These are phyloP conservation scores for Cyphotilapia sp. DNA, from an alignment of 2,113 vertebrate species.

Conservation along the genomic window DNA sequence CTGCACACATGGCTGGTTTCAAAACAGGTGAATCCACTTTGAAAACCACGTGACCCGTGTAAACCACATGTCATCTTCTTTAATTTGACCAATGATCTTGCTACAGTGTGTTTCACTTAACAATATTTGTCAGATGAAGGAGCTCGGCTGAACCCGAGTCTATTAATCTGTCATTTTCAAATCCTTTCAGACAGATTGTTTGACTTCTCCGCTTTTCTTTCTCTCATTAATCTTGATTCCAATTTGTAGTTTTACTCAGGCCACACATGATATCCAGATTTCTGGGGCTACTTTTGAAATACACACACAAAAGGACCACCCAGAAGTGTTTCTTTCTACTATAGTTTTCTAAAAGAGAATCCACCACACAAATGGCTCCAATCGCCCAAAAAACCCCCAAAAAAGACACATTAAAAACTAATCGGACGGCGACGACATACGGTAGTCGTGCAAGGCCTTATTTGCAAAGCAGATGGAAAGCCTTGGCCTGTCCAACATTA, in stretches of 20 bases:
- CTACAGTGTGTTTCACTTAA: not conserved
- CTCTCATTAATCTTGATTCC: constrained; percentile 52
- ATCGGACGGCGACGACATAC: constrained; percentile 61
- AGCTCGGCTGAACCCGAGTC: not conserved
- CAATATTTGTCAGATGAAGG: not conserved
- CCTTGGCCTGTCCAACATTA: constrained; percentile 68
- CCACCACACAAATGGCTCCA: not conserved
- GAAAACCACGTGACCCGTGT: not conserved
- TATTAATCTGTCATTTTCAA: constrained; percentile 14
- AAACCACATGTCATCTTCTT: not conserved
- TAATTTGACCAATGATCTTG: not conserved
- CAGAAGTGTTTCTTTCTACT: constrained; percentile 32
- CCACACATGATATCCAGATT: constrained; percentile 60
- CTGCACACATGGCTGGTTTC: not conserved
- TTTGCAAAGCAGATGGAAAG: constrained; percentile 71
- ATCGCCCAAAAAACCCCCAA: not conserved
- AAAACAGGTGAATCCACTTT: constrained; percentile 2
- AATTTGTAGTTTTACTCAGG: constrained; percentile 46
- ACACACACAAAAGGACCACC: constrained; percentile 49
- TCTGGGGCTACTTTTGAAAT: constrained; percentile 23
- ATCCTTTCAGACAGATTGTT: constrained; percentile 35
- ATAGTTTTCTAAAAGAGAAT: not conserved
- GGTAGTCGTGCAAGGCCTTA: constrained; percentile 60
- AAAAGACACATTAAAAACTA: constrained; percentile 57
- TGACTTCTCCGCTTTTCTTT: constrained; percentile 15